Conservation (phyloP, 2,888 invertebrate genomes). For the Serrognathus titanus region DNA sequence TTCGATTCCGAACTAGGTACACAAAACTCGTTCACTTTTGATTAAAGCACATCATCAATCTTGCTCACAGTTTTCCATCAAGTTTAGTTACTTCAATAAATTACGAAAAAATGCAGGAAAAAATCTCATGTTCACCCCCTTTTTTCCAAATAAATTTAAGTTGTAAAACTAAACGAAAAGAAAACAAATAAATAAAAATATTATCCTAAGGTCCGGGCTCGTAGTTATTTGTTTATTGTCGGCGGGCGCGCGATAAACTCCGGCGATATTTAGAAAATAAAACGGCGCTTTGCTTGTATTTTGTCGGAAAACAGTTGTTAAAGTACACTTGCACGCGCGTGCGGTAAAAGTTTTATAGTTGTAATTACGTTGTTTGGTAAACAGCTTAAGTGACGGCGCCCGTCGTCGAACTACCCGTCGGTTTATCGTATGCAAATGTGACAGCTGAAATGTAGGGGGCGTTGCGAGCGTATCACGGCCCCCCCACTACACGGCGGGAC, state of each 20-base stretch:
- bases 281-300: neutral
- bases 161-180: no score
- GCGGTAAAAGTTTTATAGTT: constrained; percentile 1
- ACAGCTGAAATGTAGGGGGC: constrained; percentile 9
- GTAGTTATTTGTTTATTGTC: neutral
- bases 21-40: no score
- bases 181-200: neutral
- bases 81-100: no score
- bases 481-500: no score
- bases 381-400: constrained; percentile 3
- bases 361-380: constrained; percentile 7
- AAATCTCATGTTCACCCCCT: no score
- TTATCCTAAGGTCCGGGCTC: neutral
- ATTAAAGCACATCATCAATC: no score
- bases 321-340: neutral
- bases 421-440: constrained; percentile 3
- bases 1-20: no score
- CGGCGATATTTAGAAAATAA: constrained; percentile 5
- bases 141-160: no score
- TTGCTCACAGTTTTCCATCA: no score
- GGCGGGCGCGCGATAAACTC: neutral
- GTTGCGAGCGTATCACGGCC: neutral
- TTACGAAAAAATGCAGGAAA: no score
- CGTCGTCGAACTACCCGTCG: neutral
- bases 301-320: neutral